Conservation (phyloP, 1,140 invertebrate species). For the Conopomorpha cramerella region DNA sequence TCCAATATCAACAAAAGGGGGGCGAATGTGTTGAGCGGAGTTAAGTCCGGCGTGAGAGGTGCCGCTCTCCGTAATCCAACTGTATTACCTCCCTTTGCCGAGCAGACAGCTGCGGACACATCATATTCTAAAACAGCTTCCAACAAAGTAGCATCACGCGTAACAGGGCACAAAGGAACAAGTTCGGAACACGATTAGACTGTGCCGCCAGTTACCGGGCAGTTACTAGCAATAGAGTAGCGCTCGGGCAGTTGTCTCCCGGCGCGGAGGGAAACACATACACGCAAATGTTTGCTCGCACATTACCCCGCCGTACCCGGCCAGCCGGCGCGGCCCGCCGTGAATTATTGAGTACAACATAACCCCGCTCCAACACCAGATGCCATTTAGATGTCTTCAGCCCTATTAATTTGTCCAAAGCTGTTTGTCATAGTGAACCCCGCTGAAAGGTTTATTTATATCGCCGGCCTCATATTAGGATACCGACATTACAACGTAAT, state of each 20-base stretch:
- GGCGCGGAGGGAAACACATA: constrained; percentile 2
- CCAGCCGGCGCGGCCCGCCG: constrained; percentile 3
- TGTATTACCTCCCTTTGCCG: neutral
- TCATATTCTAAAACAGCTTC: no score
- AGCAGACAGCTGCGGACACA: no score
- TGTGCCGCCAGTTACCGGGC: neutral
- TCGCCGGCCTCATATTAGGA: constrained; percentile 3
- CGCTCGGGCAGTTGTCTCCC: neutral
- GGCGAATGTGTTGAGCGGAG: neutral
- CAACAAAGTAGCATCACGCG: no score
- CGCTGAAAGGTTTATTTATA: constrained; percentile 37
- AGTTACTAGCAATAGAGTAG: neutral
- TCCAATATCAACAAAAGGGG: neutral
- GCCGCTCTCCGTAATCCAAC: neutral
- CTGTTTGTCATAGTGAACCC: constrained; percentile 34
- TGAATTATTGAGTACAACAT: constrained; percentile 22
- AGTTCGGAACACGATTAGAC: neutral
- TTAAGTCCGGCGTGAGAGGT: neutral
- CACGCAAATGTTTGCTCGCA: constrained; percentile 24
- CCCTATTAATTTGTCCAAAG: constrained; percentile 23
- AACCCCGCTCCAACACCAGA: constrained; percentile 28
- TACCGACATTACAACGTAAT: constrained; percentile 4
- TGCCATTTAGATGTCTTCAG: constrained; percentile 28
- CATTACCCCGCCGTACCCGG: constrained; percentile 9
- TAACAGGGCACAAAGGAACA: no score